Evolutionary conservation across 2,888 invertebrate species (phyloP), one percentile per base, ranked within the genome.

Genomic region (Drosophila recens): DNA sequence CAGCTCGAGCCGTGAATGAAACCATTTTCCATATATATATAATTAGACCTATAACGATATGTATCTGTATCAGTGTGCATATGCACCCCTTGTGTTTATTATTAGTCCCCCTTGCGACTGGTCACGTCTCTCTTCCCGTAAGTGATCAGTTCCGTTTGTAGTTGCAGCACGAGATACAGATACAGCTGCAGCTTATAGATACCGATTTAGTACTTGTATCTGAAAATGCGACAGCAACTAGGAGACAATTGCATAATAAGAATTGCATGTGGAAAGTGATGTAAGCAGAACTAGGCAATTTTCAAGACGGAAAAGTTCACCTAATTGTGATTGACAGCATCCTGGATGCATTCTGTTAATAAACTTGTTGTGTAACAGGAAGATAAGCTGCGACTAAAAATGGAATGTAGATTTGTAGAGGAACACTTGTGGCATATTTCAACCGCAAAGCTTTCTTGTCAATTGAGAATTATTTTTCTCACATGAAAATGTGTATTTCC

Each of bases 81-180:
- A 67, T 76, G 75, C 76, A 76, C 79, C 89, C 82, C 82, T 72
- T 67, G 69, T 58, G 75, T 46, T 69, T 85, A 87, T 85, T 86
- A 80, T 87, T 87, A 86, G 86, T 45, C 36, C 42, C 23, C 49
- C 17, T 34, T 8, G 49, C 36, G 4, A 9, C 6, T 61, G 46
- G 23, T 23, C 56, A 33, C 46, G 45, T 45, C 53, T 65, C 43
- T 40, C 51, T 65, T 64, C 73, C 77, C 85, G 78, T 75, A 87
- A 87, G 90, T 87, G 88, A 54, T 82, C 71, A 85, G 90, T 89
- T 87, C 86, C 86, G 86, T 71, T 85, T 71, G 85, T 65, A 45
- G 59, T 54, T 61, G 59, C 53, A 38, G 46, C 58, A 10, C 23
- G 23, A 45, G 61, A 38, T 45, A 52, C 53, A 53, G 34, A 53